phyloP scores from a whole-genome alignment of 53 echinoderm and acorn worm species.

The Astropecten irregularis region DNA sequence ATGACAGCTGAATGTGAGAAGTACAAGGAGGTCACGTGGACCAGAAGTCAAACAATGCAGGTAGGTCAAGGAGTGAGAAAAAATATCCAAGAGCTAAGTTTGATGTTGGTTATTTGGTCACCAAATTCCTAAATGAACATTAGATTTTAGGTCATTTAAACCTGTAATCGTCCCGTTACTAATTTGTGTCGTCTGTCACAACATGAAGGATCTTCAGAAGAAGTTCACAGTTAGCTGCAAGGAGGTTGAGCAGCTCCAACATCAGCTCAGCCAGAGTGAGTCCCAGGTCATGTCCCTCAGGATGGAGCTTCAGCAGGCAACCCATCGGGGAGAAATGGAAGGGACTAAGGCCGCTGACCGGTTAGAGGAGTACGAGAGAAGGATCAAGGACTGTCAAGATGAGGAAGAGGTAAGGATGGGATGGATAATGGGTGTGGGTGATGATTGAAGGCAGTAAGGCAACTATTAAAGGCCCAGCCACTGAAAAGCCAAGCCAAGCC shows the following conservation, averaged over 20 bases:
- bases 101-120: no score
- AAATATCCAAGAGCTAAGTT: no score
- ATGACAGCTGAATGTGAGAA: constrained; percentile 87
- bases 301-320: constrained; percentile 72
- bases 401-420: constrained; percentile 68
- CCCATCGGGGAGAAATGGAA: constrained; percentile 73
- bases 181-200: no score
- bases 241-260: constrained; percentile 75
- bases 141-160: no score
- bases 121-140: no score
- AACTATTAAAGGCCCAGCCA: no score
- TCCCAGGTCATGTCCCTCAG: constrained; percentile 63
- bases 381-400: constrained; percentile 66
- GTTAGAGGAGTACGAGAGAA: constrained; percentile 75
- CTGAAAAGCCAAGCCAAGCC: no score
- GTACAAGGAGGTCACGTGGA: constrained; percentile 89
- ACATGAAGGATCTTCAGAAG: constrained; percentile 94
- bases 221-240: constrained; percentile 61
- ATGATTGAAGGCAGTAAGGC: no score
- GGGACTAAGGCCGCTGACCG: constrained; percentile 66
- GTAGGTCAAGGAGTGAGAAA: constrained; percentile 55
- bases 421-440: neutral
- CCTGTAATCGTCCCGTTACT: no score
- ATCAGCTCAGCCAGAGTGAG: constrained; percentile 66
- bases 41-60: constrained; percentile 80